Base-by-base conservation (phyloP, 2,797 vertebrate species). In the Peromyscus eremicus region DNA sequence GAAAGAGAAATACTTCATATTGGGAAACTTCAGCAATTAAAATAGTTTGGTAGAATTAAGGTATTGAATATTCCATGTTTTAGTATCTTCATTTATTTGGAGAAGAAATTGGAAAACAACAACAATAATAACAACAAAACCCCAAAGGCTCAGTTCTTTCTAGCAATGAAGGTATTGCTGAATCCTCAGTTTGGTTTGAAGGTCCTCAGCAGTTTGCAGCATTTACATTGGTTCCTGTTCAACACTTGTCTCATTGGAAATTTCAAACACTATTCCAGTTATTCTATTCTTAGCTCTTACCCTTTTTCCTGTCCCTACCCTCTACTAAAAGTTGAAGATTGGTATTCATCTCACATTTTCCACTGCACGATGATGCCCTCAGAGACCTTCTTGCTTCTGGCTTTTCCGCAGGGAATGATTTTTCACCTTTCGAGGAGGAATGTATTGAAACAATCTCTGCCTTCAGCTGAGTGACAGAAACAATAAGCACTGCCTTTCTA, bases 201-300 rank as follows among this genome's bases (percentile, higher is more conserved):
- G 93, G 34, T 71, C 70, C 83, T 62, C 91, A 4, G 16, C 83
- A 70, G 23, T 86, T 81, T 91, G 76, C 37, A 6, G 23, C 88
- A 82, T 95, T 97, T 76, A n/a, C 34, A 11, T 75, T 90, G 94
- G 49, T 82, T 91, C 91, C 40, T 64, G 40, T 46, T 95, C 86
- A 91, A 37, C 46, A 55, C 62, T 92, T 88, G 68, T 93, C 92
- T 89, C 76, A n/a, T 40, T 95, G 55, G 29, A 40, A 55, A 46
- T 91, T 97, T 93, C 92, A 85, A 60, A 86, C 27, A 57, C 27
- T 34, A 89, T 60, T 92, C 49, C 77, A 34, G 23, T 89, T 91
- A 11, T 49, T 73, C 81, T 96, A 62, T 85, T 95, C 97, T 95
- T 82, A 96, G 76, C 34, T 49, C 37, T 29, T 25, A 52, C 57